These are phyloP conservation scores for Chymomyza amoena DNA, from an alignment of 2,888 invertebrate genomes.

Conservation along the genomic window DNA sequence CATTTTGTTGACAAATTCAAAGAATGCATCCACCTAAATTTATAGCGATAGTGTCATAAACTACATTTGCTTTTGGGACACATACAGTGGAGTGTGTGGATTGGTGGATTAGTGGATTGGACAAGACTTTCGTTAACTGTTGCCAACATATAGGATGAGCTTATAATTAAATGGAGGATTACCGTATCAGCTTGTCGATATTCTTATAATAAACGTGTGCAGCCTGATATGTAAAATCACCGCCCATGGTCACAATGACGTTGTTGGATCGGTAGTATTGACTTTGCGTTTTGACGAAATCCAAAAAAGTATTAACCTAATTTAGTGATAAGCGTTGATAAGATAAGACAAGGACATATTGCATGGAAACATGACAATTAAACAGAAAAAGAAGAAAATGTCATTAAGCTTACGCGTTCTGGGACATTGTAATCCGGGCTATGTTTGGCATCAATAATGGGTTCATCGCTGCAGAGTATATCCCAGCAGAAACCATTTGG, in stretches of 20 bases:
- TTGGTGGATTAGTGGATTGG: not conserved
- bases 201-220: conserved; percentile 90
- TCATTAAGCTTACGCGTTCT: conserved; percentile 81
- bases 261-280: conserved; percentile 84
- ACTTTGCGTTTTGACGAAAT: conserved; percentile 81
- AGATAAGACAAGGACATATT: conserved; percentile 25
- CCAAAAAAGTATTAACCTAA: conserved; percentile 80
- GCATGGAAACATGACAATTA: conserved; percentile 11
- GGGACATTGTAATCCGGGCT: conserved; percentile 92
- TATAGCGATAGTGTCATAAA: no score
- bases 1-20: conserved; percentile 81
- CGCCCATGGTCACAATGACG: conserved; percentile 92
- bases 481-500: conserved; percentile 97
- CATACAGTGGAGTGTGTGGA: no score
- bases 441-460: conserved; percentile 89
- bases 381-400: not conserved
- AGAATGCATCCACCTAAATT: conserved; percentile 81
- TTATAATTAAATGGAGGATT: conserved; percentile 31
- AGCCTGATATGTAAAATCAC: conserved; percentile 92
- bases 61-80: not conserved
- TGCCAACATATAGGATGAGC: not conserved
- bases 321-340: conserved; percentile 5
- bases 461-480: conserved; percentile 89
- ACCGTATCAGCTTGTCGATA: conserved; percentile 89
- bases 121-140: conserved; percentile 40